Evolutionary conservation across 2,888 invertebrate species (phyloP).

Genomic region (Nemotelus nigrinus): DNA sequence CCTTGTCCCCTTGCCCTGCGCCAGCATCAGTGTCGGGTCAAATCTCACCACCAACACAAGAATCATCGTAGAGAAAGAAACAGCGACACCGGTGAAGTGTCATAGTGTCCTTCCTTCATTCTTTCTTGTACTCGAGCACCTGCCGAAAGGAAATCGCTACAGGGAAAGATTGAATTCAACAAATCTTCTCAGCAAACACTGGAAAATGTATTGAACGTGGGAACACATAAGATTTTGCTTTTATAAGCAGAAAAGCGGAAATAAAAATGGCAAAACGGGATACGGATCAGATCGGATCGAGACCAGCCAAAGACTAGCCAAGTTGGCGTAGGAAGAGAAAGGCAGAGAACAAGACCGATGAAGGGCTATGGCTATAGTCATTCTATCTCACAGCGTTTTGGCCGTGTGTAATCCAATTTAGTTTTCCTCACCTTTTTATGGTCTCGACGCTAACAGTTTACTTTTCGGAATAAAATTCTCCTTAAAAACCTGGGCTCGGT

Average conservation of each 20-base stretch:
- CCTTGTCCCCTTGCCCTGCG: too few relatives aligned
- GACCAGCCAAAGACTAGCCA: too few relatives aligned
- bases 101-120: constrained; percentile 16
- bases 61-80: not conserved
- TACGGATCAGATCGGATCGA: too few relatives aligned
- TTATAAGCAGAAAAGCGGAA: constrained; percentile 29
- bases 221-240: constrained; percentile 33
- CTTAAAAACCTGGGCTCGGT: constrained; percentile 8
- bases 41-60: not conserved
- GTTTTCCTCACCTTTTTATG: constrained; percentile 43
- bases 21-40: constrained; percentile 5
- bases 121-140: not conserved
- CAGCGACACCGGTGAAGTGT: constrained; percentile 17
- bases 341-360: constrained; percentile 1
- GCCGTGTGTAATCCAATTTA: constrained; percentile 42
- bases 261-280: constrained; percentile 18
- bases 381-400: constrained; percentile 14
- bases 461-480: constrained; percentile 35
- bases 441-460: constrained; percentile 37
- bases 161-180: constrained; percentile 25
- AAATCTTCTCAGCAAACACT: constrained; percentile 37
- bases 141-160: constrained; percentile 17
- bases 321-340: not conserved
- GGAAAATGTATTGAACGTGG: constrained; percentile 27
- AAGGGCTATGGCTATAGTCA: constrained; percentile 16